phyloP scores from a whole-genome alignment of 2,888 invertebrate genomes.

The Odontocolon sp. region DNA sequence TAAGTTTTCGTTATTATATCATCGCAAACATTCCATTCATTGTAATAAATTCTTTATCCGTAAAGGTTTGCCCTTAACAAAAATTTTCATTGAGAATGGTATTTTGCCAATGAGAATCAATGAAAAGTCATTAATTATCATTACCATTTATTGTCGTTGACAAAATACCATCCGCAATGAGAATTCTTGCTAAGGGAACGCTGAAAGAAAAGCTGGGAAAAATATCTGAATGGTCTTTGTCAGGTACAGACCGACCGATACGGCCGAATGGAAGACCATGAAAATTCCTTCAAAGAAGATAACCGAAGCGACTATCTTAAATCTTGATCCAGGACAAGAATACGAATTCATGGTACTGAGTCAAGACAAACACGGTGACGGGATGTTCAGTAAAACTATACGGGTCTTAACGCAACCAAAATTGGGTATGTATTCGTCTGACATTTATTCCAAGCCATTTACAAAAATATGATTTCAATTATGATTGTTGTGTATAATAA shows the following conservation, averaged over 20 bases:
- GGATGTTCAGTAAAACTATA: constrained; percentile 93
- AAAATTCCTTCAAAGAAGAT: constrained; percentile 87
- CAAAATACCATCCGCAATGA: too few relatives aligned
- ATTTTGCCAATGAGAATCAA: background rate
- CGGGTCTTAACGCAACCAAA: constrained; percentile 86
- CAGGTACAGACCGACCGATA: constrained; percentile 88
- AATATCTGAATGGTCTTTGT: background rate
- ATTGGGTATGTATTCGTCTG: constrained; percentile 54
- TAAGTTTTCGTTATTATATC: too few relatives aligned
- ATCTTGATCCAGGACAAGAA: constrained; percentile 88
- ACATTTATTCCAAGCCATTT: background rate
- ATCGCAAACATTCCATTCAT: too few relatives aligned
- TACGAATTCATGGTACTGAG: constrained; percentile 96
- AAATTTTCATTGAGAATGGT: too few relatives aligned
- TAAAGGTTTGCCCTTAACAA: too few relatives aligned
- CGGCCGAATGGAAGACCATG: constrained; percentile 92
- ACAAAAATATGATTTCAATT: background rate
- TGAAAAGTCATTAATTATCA: background rate
- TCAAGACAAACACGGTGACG: constrained; percentile 93
- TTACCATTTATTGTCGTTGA: too few relatives aligned
- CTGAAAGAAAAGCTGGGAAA: too few relatives aligned
- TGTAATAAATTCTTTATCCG: too few relatives aligned
- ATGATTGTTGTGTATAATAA: background rate
- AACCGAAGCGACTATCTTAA: constrained; percentile 90
- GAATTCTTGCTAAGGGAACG: too few relatives aligned